Base-by-base conservation (phyloP, 1,140 invertebrate genomes). In the Drosophila mojavensis region DNA sequence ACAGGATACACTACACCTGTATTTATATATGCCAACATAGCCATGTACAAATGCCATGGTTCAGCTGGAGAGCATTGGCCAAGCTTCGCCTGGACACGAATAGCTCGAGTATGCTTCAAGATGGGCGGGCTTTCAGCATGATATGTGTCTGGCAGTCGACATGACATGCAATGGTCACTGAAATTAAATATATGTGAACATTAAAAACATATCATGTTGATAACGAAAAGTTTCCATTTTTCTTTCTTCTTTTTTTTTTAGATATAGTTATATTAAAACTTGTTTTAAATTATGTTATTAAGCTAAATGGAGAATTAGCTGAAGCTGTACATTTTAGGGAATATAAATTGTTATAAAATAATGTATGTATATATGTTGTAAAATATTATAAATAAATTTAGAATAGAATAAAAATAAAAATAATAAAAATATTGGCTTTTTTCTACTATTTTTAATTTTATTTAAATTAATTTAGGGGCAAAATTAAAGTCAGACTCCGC, bases 1-100 rank as follows among this genome's bases (percentile, higher is more conserved):
- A 75, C 68, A 71, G 67, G 67, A 75, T 64, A 71, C 43, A 33
- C 45, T 33, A 58, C 17, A 64, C 66, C 64, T 68, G 63, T 26
- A 66, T 26, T 60, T 54, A 66, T 41, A 15, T 50, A 28, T 33
- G 1, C 55, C 20, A 54, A 45, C 58, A 67, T 10, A 51, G 41
- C 53, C 41, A 30, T 48, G 13, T 62, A 36, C 17, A 53, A 26
- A 15, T 53, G 33, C 33, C 24, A 39, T 53, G 33, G 36, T 20
- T 55, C 2, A 36, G 26, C 9, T 39, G 10, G 36, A 51, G 41
- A 53, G 47, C 15, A 39, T 28, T 41, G 51, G 13, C 30, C 24
- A 41, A 13, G 70, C 55, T 41, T 64, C 33, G 50, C 20, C 48
- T 36, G 39, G 62, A 65, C 56, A 26, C 26, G 50, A 30, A 36